Evolutionary conservation across 2,888 invertebrate species (phyloP), one percentile per base, ranked within the genome.

Genomic region (Altica lythri): DNA sequence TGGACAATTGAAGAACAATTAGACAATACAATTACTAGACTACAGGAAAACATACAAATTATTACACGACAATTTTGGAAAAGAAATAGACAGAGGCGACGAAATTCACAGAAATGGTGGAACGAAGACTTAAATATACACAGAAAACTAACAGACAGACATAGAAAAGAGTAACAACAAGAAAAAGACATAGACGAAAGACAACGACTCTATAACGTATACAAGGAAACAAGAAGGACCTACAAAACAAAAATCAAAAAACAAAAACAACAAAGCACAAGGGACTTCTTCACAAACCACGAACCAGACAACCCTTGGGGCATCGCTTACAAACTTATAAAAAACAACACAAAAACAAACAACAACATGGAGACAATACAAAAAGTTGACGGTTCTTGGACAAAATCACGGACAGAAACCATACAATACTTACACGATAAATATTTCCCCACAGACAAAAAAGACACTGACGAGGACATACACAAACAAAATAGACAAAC

Each of bases 381-480:
- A 1, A 42, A 42, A 42, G 27, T 8, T 1, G 50, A 53, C 3
- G 58, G 60, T 5, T 42, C n/a, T 0, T 56, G 43, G 14, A 55
- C 56, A 9, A 43, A 22, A 5, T 38, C 14, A 14, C 3, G 44
- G 12, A 40, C 44, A 2, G 54, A 60, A 10, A 58, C 49, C 2
- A 40, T 51, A 9, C 30, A 17, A 9, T 17, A 44, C 8, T 37
- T 59, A 9, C 16, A 58, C 10, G 25, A 37, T 9, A 51, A 58
- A 37, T 63, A 63, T 30, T 63, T 63, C 19, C 58, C 59, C 5
- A 37, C 29, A 6, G 59, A 63, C 45, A 19, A 51, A 6, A 35
- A 29, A 25, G 19, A 40, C 6, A 13, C 17, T 0, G 57, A 60
- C 35, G 34, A 19, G 4, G 29, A 27, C 16, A 25, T 42, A 13